Evolutionary conservation across 1,140 invertebrate species (phyloP), one percentile per base, ranked within the genome.

Genomic region (Listronotus bonariensis): DNA sequence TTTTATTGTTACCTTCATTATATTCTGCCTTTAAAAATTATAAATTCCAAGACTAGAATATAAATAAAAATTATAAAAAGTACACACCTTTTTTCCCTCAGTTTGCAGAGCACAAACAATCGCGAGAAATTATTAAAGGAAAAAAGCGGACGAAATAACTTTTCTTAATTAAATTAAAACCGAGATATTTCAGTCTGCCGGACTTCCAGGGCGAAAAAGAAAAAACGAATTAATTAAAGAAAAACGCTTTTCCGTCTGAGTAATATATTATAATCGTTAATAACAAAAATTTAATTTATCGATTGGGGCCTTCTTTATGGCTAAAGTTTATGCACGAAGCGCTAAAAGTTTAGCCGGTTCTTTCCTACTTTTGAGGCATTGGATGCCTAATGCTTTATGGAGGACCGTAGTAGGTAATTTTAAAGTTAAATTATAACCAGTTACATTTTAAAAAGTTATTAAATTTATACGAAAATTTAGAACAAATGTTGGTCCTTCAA

Each of bases 251-350:
- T 70, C 68, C 62, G 59, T 26, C 15, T 26, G 43, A 65, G 71
- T 69, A 71, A 74, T 74, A 74, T 74, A 74, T 74, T 74, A 74
- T 74, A 74, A 74, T 74, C 72, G 72, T 74, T 72, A 72, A 74
- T 74, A 74, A 74, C 72, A 74, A 72, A 72, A 74, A 74, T 72
- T 70, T 72, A 72, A 68, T 71, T 71, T 65, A 72, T 71, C 71
- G 72, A 74, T 74, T 69, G 15, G 43, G n/a, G 20, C 45, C 48
- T 65, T 65, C 66, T 70, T 70, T 70, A 65, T 68, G 68, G 36
- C 34, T 41, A 62, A 71, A 70, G 51, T 68, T 70, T 46, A 46
- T 46, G 43, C 43, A 46, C 43, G 43, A 26, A 46, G 20, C 43
- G 43, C 15, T 10, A 14, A 46, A 46, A 46, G 15, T 46, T 46